phyloP scores from a whole-genome alignment of 2,797 vertebrate genomes.

The Sebastes trivittatus region DNA sequence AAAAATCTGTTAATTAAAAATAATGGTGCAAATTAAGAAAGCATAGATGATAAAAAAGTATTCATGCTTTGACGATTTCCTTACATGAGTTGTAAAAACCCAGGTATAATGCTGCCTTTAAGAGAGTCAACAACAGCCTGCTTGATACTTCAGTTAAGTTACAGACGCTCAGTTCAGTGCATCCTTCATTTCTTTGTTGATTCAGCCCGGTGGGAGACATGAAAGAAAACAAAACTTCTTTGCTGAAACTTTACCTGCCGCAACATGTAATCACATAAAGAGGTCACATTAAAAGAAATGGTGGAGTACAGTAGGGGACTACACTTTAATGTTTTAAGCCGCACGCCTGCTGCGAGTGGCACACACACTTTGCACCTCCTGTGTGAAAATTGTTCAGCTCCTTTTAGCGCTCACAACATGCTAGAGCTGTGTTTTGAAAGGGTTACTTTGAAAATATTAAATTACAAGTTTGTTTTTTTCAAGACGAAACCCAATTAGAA shows the following conservation, averaged over 20 bases:
- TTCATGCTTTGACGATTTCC: neutral
- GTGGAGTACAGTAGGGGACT: neutral
- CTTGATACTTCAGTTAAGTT: neutral
- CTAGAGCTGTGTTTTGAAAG: conserved; percentile 20
- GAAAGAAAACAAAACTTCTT: neutral
- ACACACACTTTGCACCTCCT: conserved; percentile 51
- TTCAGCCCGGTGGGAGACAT: neutral
- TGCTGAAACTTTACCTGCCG: neutral
- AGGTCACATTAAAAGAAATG: conserved; percentile 1
- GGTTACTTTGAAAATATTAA: conserved; percentile 40
- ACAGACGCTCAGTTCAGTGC: neutral
- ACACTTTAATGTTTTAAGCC: conserved; percentile 12
- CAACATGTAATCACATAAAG: conserved; percentile 6
- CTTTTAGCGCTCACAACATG: conserved; percentile 26
- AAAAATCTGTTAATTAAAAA: neutral
- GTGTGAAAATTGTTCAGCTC: conserved; percentile 31
- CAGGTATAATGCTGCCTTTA: neutral
- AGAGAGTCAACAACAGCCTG: neutral
- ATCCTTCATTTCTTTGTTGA: neutral
- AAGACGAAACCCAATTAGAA: conserved; percentile 60
- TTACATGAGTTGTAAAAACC: neutral
- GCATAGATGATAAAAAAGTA: neutral
- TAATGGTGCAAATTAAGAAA: neutral
- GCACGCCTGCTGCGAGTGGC: conserved; percentile 19
- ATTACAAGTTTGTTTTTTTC: conserved; percentile 54